Evolutionary conservation across 2,888 invertebrate genomes (phyloP), one percentile per base, ranked within the genome.

Genomic region (Thymelicus sylvestris): DNA sequence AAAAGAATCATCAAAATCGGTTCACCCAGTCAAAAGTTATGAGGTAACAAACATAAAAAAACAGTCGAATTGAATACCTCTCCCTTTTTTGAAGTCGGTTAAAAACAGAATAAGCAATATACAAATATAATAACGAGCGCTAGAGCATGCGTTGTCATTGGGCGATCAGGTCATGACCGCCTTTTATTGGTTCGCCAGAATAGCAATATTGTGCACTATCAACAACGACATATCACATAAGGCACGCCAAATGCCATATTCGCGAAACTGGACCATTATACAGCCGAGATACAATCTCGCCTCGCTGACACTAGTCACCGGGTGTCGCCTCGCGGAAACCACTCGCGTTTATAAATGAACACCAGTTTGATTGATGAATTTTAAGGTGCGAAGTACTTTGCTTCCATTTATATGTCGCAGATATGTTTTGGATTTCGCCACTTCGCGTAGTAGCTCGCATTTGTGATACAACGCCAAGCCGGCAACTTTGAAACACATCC

Each of bases 261-360:
- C 19, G 52, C 52, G 52, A 61, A 52, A 67, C 48, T 48, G n/a
- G 31, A 63, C 50, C 50, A 19, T 12, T 48, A 24, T 41, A 12
- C 44, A 44, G 12, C 44, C 44, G 10, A 12, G 60, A 61, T 61
- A 67, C 15, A n/a, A 68, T 68, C 67, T 68, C 50, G 47, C 61
- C 61, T 62, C 63, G 68, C 31, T 50, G 57, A 68, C 68, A 68
- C 62, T 31, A 63, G 52, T 62, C 55, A 55, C 10, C 13, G 19
- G 38, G 61, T 67, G 52, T 63, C 62, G 62, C 57, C 47, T 62
- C 44, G 62, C 68, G 68, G 68, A 68, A 68, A 63, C 55, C 19
- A 15, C 2, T 15, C 19, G 15, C 15, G 31, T 68, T 62, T 10
- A 61, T 68, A 68, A 57, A 63, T 63, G 52, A 63, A 13, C 50